A percentile compares a stretch with the other conserved stretches of the same genome.
These are phyloP conservation scores for Chionodraco myersi DNA, from an alignment of 2,113 vertebrate genomes.

Conservation along the genomic window DNA sequence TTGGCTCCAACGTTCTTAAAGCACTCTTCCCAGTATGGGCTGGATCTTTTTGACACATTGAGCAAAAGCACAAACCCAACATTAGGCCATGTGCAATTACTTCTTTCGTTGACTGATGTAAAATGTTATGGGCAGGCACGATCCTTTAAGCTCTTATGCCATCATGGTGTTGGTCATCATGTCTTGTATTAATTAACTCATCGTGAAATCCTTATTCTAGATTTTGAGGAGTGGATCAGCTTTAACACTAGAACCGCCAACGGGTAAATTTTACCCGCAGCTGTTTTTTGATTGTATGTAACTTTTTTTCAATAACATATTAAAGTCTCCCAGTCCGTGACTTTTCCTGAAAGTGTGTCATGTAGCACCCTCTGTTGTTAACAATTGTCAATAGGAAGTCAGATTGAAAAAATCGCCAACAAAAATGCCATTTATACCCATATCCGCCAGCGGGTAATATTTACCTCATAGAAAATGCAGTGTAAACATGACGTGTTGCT, in stretches of 20 bases:
- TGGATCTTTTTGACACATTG: conserved; percentile 10
- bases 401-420: too few species aligned
- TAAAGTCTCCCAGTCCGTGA: too few species aligned
- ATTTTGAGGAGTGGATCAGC: background rate
- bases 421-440: too few species aligned
- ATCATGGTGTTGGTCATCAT: conserved; percentile 30
- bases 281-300: too few species aligned
- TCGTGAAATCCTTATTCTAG: conserved; percentile 38
- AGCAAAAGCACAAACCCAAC: conserved; percentile 37
- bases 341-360: too few species aligned
- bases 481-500: too few species aligned
- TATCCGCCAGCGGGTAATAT: too few species aligned
- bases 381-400: too few species aligned
- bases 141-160: conserved; percentile 19
- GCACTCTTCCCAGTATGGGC: conserved; percentile 15
- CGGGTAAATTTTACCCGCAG: too few species aligned
- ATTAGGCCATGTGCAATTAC: conserved; percentile 34
- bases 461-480: too few species aligned
- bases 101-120: conserved; percentile 35
- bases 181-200: conserved; percentile 44
- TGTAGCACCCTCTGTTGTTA: too few species aligned
- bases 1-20: conserved; percentile 4
- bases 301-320: too few species aligned
- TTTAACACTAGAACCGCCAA: background rate
- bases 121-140: conserved; percentile 31